These are phyloP conservation scores for human DNA, from an alignment of 2,113 vertebrate genomes.

Conservation along the genomic window GRCh38 chr15:36429501-36430000, in stretches of 20 bases:
- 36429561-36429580: neutral
- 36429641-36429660: neutral
- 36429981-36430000: neutral
- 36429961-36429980: neutral
- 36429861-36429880: neutral
- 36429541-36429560: neutral
- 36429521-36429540: neutral
- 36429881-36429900: neutral
- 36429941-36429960: neutral
- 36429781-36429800: neutral
- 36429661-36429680: neutral
- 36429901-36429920: neutral
- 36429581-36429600: neutral
- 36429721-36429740: neutral
- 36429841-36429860: neutral
- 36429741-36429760: neutral
- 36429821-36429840: neutral
- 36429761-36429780: neutral
- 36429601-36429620: neutral
- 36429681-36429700: neutral
- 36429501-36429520: neutral
- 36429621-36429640: neutral
- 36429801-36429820: conserved; percentile 13
- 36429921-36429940: neutral
- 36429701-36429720: neutral